Base-by-base conservation (phyloP, 1,140 invertebrate species). In the Trachymyrmex septentrionalis region DNA sequence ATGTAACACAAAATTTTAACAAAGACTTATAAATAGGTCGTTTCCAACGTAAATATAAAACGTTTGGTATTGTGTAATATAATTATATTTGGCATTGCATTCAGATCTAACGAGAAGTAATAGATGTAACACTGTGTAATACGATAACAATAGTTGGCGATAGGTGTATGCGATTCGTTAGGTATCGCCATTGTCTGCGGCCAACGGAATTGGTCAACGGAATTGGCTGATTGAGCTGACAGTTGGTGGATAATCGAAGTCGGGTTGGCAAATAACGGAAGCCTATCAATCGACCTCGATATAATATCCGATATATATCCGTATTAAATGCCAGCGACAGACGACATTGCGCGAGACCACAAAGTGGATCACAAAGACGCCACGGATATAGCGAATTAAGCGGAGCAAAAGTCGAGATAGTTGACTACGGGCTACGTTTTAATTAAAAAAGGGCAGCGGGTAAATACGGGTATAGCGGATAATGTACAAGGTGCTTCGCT, bases 191-290 rank as follows among this genome's bases (percentile, higher is more conserved):
- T 81, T 81, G 50, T 71, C 55, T 12, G 21, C 4, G 21, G 10
- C 16, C 19, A 24, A 48, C 64, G 14, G 48, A 69, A 69, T 71
- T 81, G 77, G 50, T 44, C 19, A 24, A 48, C 64, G 14, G 48
- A 69, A 69, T 71, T 81, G 77, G 50, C 16, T 81, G 50, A 81
- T 81, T 48, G 30, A 81, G 50, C 27, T 14, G 66, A 72, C 38
- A 77, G 44, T 53, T 19, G 38, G 34, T n/a, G 75, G 76, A 66
- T 78, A 78, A 78, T 78, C 76, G 59, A 78, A 53, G 61, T 66
- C 44, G 19, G 61, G 59, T 44, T 50, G 24, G 7, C 59, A 78
- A 78, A 64, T 78, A 66, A 24, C 53, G 50, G 27, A 71, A 73
- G 30, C 67, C 78, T n/a, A 69, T 81, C 66, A 81, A 71, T 69